A percentile compares a stretch with the other conserved stretches of the same genome.
Conservation (phyloP, 2,888 invertebrate species). For the Cantharis rufa region DNA sequence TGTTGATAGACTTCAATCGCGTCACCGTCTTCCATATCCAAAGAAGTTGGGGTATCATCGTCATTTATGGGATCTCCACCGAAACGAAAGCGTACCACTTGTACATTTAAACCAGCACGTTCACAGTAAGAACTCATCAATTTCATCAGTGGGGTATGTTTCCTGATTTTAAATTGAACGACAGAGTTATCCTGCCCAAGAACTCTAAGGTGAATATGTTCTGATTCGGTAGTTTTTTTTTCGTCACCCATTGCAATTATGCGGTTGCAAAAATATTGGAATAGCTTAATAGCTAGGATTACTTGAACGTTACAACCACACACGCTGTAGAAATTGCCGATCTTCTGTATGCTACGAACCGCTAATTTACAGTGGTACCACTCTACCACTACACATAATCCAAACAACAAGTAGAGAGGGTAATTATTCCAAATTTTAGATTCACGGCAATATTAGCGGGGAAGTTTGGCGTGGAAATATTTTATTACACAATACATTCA, state of each 20-base stretch:
- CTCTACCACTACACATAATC: background rate
- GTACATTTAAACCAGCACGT: constrained; percentile 88
- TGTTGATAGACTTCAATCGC: constrained; percentile 96
- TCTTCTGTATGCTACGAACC: background rate
- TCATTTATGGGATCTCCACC: constrained; percentile 93
- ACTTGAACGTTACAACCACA: background rate
- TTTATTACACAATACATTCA: no score
- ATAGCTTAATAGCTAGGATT: background rate
- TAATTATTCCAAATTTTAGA: background rate
- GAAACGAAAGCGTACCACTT: constrained; percentile 89
- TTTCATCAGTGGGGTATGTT: constrained; percentile 91
- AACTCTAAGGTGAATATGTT: constrained; percentile 92
- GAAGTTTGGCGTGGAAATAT: no score
- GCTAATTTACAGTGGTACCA: background rate
- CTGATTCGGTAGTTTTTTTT: constrained; percentile 65
- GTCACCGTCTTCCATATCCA: constrained; percentile 95
- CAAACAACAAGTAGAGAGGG: background rate
- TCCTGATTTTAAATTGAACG: constrained; percentile 96
- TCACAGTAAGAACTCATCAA: constrained; percentile 96
- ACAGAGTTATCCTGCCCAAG: constrained; percentile 94
- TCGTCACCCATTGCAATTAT: constrained; percentile 43
- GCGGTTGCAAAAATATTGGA: background rate
- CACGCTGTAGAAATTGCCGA: background rate
- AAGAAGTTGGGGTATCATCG: constrained; percentile 84
- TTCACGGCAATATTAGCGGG: no score